phyloP scores from a whole-genome alignment of 2,797 vertebrate genomes.

The Macroramphosus scolopax region DNA sequence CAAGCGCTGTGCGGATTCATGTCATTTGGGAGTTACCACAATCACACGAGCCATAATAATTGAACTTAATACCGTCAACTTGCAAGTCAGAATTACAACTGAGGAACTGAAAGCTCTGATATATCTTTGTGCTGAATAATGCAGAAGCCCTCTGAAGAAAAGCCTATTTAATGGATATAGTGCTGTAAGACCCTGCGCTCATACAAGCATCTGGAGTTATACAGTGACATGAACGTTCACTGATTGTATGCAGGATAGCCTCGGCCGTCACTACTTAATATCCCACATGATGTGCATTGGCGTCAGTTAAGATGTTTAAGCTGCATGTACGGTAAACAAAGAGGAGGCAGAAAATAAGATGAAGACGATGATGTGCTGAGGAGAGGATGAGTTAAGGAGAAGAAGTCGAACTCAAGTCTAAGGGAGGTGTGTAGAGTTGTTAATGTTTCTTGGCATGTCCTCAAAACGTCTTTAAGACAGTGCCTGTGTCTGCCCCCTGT shows the following conservation, averaged over 20 bases:
- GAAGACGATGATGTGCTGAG: conserved; percentile 21
- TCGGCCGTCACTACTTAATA: too few relatives aligned
- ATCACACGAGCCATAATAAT: too few relatives aligned
- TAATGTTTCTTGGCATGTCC: conserved; percentile 77
- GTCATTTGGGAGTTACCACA: too few relatives aligned
- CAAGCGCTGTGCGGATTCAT: too few relatives aligned
- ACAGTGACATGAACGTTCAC: not conserved
- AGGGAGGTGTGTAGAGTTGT: conserved; percentile 67
- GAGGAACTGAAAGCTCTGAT: not conserved
- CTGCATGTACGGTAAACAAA: conserved; percentile 6
- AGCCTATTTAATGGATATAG: conserved; percentile 2
- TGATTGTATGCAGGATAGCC: too few relatives aligned
- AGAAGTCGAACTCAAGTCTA: conserved; percentile 50
- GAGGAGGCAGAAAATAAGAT: conserved; percentile 11
- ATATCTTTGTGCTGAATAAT: not conserved
- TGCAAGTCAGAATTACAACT: not conserved
- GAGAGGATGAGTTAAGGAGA: conserved; percentile 31
- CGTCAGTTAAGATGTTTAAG: conserved; percentile 2
- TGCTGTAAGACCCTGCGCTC: not conserved
- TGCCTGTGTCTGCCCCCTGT: conserved; percentile 67
- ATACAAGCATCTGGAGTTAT: conserved; percentile 1
- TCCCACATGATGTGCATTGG: conserved; percentile 1
- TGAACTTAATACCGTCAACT: too few relatives aligned
- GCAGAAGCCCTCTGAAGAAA: not conserved
- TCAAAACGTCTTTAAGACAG: conserved; percentile 75